Conservation (phyloP, 2,888 invertebrate genomes). For the Chydorus sphaericus region DNA sequence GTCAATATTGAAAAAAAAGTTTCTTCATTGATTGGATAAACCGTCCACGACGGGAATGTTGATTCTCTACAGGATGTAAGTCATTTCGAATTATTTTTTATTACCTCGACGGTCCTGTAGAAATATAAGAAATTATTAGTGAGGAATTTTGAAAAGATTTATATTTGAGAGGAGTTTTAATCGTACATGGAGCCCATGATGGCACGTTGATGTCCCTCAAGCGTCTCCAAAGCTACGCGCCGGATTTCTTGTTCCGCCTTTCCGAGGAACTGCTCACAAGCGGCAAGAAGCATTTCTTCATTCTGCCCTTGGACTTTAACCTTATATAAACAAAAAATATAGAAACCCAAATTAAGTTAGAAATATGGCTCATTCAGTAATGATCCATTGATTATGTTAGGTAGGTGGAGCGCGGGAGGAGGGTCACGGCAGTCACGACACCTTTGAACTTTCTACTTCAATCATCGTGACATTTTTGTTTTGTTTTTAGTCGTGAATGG, state of each 20-base stretch:
- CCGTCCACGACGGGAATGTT: conserved; percentile 58
- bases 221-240: conserved; percentile 75
- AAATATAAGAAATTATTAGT: too few relatives aligned
- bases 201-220: conserved; percentile 86
- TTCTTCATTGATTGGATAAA: neutral
- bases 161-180: too few relatives aligned
- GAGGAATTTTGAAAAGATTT: too few relatives aligned
- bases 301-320: conserved; percentile 80
- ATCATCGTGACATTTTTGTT: conserved; percentile 3
- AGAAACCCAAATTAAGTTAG: neutral
- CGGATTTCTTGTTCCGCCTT: conserved; percentile 77
- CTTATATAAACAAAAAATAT: conserved; percentile 30
- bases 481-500: neutral
- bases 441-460: conserved; percentile 1
- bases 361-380: neutral
- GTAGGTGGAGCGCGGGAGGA: neutral
- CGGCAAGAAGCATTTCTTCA: conserved; percentile 74
- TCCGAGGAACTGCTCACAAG: conserved; percentile 86
- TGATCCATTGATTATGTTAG: too few relatives aligned
- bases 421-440: neutral
- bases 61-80: too few relatives aligned
- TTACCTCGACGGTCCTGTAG: conserved; percentile 8
- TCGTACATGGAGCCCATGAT: conserved; percentile 97
- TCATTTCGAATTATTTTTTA: too few relatives aligned
- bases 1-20: neutral